Percentiles rank a stretch among this genome's conserved stretches.
Evolutionary conservation across 2,113 vertebrate species (phyloP).

Genomic region (Semicossyphus pulcher): DNA sequence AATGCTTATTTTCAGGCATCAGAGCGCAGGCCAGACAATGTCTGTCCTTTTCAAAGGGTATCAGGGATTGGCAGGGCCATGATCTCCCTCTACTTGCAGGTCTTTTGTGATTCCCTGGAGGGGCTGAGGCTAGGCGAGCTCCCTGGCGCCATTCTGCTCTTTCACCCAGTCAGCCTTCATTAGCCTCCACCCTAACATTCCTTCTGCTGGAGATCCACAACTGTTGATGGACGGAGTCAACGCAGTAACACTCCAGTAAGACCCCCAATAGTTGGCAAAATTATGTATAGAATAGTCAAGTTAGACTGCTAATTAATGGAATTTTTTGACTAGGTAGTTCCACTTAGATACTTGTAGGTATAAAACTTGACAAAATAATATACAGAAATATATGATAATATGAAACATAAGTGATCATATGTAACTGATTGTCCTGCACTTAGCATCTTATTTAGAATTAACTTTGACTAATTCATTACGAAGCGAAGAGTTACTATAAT

Average conservation of each 20-base stretch:
- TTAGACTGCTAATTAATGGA: slow-evolving; percentile 24
- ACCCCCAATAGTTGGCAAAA: background rate
- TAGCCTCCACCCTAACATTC: slow-evolving; percentile 64
- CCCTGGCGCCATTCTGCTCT: slow-evolving; percentile 67
- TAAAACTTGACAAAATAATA: too few relatives aligned
- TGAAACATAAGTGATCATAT: too few relatives aligned
- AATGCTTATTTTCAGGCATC: slow-evolving; percentile 73
- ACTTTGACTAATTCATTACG: too few relatives aligned
- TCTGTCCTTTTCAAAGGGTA: slow-evolving; percentile 76
- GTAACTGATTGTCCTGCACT: too few relatives aligned
- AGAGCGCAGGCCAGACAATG: slow-evolving; percentile 68
- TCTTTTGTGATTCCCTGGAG: slow-evolving; percentile 72
- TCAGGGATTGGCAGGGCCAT: slow-evolving; percentile 73
- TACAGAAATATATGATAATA: too few relatives aligned
- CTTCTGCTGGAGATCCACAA: slow-evolving; percentile 31
- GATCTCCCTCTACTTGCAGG: slow-evolving; percentile 67
- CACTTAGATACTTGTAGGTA: too few relatives aligned
- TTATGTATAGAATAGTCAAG: background rate
- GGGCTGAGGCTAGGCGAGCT: slow-evolving; percentile 61
- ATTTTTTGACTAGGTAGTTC: background rate
- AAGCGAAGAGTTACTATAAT: background rate
- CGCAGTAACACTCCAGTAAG: background rate
- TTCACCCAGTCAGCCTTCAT: slow-evolving; percentile 77
- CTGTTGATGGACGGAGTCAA: slow-evolving; percentile 1
- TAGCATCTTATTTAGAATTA: too few relatives aligned